Base-by-base conservation (phyloP, 2,888 invertebrate genomes). In the Aphodius granarius region DNA sequence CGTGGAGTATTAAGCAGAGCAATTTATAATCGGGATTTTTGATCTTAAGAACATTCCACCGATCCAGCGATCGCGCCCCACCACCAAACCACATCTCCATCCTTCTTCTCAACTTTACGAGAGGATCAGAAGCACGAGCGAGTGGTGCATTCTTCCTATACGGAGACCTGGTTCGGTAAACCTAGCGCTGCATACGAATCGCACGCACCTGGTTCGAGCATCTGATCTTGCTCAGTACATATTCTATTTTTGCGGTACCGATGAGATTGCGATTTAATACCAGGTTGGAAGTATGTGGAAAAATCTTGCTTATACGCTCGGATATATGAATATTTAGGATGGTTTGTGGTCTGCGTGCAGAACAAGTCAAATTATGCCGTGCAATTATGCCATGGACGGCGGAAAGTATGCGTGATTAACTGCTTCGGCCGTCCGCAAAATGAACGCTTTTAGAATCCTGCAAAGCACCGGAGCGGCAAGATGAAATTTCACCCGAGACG, bases 1-100 rank as follows among this genome's bases (percentile, higher is more conserved):
- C 83, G 76, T 75, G 70, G 80, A 81, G 84, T 83, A 83, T 84
- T 84, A 84, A 83, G 81, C 84, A 81, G 84, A 83, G 83, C 83
- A 82, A 83, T 83, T 82, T 82, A 80, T 83, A 83, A 83, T 82
- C 78, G 76, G 75, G 75, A 71, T 72, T 75, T 68, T 71, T 74
- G 71, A 76, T 76, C 76, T 76, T 71, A 73, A 73, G 73, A 73
- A 73, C 76, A 76, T 76, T 76, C 76, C 76, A 71, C 43, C 43
- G 43, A 43, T 43, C 9, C 43, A 43, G 43, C 9, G 6, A 6
- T 13, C 43, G 43, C 9, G 6, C 43, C 43, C 43, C 43, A 43
- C 43, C 43, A 43, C 43, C 13, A 43, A 43, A 13, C 43, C 43
- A 43, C 3, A 43, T 43, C 2, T 3, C 43, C 43, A 43, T 43